Conservation (phyloP, 37 sponge, comb jelly and placozoan species). For the Diacarnus erythraeanus region DNA sequence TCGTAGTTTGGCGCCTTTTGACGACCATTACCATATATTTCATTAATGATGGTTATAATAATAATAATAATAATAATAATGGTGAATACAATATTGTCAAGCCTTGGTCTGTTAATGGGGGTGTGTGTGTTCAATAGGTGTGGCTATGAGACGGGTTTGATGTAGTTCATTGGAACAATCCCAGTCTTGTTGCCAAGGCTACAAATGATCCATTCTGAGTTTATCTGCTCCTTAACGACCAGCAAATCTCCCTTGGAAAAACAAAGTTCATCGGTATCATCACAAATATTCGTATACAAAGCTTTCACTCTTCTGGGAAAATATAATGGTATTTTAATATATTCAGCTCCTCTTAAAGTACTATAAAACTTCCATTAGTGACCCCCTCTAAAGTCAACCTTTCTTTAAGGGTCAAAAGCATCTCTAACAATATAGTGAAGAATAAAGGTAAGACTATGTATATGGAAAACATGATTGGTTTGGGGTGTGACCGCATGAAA, state of each 20-base stretch:
- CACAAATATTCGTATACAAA: conserved; percentile 54
- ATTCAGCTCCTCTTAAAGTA: no score
- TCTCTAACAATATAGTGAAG: no score
- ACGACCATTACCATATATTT: no score
- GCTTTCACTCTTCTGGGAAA: conserved; percentile 59
- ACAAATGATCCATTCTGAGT: conserved; percentile 82
- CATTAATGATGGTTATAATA: no score
- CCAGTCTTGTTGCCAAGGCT: conserved; percentile 44
- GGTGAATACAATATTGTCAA: neutral
- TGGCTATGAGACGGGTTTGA: conserved; percentile 13
- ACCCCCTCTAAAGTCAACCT: no score
- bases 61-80: no score
- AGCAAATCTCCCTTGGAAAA: conserved; percentile 64
- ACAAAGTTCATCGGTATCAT: conserved; percentile 68
- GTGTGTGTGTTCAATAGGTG: neutral
- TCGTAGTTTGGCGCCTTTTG: neutral
- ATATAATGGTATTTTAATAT: neutral
- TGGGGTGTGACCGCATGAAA: no score
- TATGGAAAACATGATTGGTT: neutral
- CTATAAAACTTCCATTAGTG: no score
- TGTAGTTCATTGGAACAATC: conserved; percentile 64
- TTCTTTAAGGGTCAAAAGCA: no score
- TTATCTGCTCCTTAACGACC: conserved; percentile 51
- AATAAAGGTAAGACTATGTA: neutral
- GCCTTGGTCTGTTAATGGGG: neutral